Percentiles rank a stretch among this genome's conserved stretches.
phyloP scores from a whole-genome alignment of 64 coral and sea anemone species.

The Montipora sp. region DNA sequence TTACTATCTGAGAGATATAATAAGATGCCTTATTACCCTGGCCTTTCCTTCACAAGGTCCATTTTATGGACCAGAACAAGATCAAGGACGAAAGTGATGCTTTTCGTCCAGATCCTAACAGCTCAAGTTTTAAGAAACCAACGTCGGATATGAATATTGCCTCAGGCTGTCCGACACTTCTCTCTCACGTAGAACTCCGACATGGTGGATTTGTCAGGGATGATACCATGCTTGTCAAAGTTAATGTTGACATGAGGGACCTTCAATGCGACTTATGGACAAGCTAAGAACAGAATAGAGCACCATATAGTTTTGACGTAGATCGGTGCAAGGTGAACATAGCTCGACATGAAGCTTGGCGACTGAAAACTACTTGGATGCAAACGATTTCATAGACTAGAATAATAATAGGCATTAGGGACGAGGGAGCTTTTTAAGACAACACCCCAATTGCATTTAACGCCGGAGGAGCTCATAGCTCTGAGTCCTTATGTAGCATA shows the following conservation, averaged over 20 bases:
- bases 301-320: no score
- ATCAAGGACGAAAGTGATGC: background rate
- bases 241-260: constrained; percentile 18
- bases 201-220: constrained; percentile 33
- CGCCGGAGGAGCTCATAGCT: no score
- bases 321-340: no score
- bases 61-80: constrained; percentile 3
- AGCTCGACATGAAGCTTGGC: no score
- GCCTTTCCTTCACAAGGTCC: constrained; percentile 21
- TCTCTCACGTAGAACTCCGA: constrained; percentile 12
- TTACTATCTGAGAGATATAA: background rate
- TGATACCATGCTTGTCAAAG: constrained; percentile 39
- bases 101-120: constrained; percentile 42
- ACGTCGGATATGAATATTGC: constrained; percentile 59
- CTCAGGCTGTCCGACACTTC: constrained; percentile 43
- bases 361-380: no score
- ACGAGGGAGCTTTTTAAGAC: no score
- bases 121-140: constrained; percentile 26
- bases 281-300: no score
- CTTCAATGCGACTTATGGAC: background rate
- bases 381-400: no score
- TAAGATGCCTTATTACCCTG: constrained; percentile 40
- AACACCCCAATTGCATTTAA: no score
- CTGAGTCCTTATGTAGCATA: no score
- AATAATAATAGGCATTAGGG: no score